Evolutionary conservation across 2,113 vertebrate species (phyloP).

Genomic region (Scatophagus argus): DNA sequence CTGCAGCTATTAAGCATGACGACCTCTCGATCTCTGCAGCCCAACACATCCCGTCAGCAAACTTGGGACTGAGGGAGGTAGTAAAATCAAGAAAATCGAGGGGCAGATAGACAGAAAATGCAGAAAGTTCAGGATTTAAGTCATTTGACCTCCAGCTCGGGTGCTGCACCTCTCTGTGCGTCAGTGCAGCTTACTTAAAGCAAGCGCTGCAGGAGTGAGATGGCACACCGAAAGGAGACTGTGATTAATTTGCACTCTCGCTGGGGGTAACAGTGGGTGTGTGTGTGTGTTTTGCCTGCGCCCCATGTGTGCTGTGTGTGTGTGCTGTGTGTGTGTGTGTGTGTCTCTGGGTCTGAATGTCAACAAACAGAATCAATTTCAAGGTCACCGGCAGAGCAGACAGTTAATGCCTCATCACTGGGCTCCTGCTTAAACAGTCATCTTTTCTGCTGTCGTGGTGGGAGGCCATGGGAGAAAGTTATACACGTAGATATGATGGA

Average conservation of each 20-base stretch:
- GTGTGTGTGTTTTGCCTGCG: not conserved
- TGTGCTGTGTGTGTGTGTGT: constrained; percentile 3
- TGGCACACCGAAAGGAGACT: constrained; percentile 21
- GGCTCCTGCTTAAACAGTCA: not conserved
- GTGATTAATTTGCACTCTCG: constrained; percentile 41
- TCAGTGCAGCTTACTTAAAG: constrained; percentile 23
- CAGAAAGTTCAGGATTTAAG: not conserved
- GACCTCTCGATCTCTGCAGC: too few species aligned
- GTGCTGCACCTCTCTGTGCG: constrained; percentile 15
- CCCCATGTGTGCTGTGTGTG: not conserved
- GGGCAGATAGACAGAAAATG: not conserved
- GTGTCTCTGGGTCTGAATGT: not conserved
- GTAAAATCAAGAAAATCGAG: not conserved
- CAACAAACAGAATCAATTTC: constrained; percentile 13
- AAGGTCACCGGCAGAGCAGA: constrained; percentile 48
- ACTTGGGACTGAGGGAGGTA: too few species aligned
- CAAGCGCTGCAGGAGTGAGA: constrained; percentile 37
- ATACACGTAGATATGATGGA: not conserved
- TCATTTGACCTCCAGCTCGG: not conserved
- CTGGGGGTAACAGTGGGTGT: constrained; percentile 25
- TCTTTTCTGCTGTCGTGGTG: not conserved
- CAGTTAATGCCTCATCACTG: constrained; percentile 1
- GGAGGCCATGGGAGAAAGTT: not conserved
- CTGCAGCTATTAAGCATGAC: not conserved
- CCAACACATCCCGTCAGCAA: not conserved